Base-by-base conservation (phyloP, 2,888 invertebrate species). In the Melanostoma scalare region DNA sequence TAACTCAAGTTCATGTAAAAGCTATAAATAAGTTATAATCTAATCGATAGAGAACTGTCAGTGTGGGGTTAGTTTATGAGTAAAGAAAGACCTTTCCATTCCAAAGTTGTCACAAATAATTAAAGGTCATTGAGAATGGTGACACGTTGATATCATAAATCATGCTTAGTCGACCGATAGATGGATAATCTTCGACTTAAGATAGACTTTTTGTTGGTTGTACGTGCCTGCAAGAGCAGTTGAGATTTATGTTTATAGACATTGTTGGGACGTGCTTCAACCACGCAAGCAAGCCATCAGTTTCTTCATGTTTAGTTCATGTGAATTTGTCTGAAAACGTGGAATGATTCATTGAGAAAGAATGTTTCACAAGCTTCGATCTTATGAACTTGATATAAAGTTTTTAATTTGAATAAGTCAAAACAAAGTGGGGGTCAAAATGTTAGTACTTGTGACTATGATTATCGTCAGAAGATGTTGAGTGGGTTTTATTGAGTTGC, bases 181-280 rank as follows among this genome's bases (percentile, higher is more conserved):
- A 69, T 78, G 78, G 82, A 69, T 82, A 78, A 82, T 78, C 73
- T 65, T 78, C 10, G 68, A 46, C 82, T 69, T 53, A 52, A 63
- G 78, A 82, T 73, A 78, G 73, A 52, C 69, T 55, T 78, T 69
- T 82, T 69, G 78, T 82, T 53, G 78, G 63, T 48, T 73, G 38
- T 50, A 73, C 73, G 82, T 78, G 78, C 58, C 65, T 65, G 52
- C 52, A 69, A 48, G 33, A 44, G 55, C 67, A 48, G 77, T 65
- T 82, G 73, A 73, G 82, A 82, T 82, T 82, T 82, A 82, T 81
- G 60, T 73, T 82, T 78, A 73, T 74, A 73, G 82, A 78, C 69
- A 78, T 73, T 78, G 46, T n/a, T 30, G 31, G 63, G 52, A 78
- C 78, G 82, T 74, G 82, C 40, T 48, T 65, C 6, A 35, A 40